Base-by-base conservation (phyloP, 2,888 invertebrate genomes). In the Habroteleia sp. region DNA sequence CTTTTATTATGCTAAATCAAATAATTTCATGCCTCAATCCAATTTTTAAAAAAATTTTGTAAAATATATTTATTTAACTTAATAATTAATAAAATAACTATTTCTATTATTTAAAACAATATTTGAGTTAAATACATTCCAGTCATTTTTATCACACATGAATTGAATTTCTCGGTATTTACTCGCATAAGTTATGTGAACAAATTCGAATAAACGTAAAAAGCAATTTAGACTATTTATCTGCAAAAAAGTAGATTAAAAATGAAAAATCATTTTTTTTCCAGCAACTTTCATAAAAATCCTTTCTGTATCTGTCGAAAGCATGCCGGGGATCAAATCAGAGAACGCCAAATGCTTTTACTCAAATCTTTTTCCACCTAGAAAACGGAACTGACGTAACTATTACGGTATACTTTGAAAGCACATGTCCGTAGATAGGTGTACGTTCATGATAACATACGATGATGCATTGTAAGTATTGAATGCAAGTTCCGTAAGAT, bases 401-500 rank as follows among this genome's bases (percentile, higher is more conserved):
- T 77, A 81, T 81, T 81, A 77, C 68, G 50, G 33, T 48, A 63
- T 50, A 80, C 71, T 78, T 78, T 50, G 76, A 77, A 77, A 77
- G 78, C 76, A 71, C 62, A 50, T 74, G 71, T 74, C 66, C 74
- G 52, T 68, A 42, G 62, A 50, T 72, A 74, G 58, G 58, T 79
- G 77, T 78, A 79, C 77, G 69, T 78, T 74, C 68, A 75, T 80
- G 82, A 46, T 62, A 62, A 76, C 75, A 79, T 80, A 77, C 77
- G 77, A 77, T 48, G 77, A 77, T 50, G 77, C 81, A 82, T 82
- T 83, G 82, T 83, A 80, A 80, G 80, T 79, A 77, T 77, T 82
- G 82, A 84, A 84, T 83, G 80, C 82, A 65, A 69, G 77, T 54
- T 81, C 77, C 69, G 76, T 80, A 78, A 79, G 79, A 73, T 76